Conservation (phyloP, 2,797 vertebrate genomes). For the Artibeus lituratus region DNA sequence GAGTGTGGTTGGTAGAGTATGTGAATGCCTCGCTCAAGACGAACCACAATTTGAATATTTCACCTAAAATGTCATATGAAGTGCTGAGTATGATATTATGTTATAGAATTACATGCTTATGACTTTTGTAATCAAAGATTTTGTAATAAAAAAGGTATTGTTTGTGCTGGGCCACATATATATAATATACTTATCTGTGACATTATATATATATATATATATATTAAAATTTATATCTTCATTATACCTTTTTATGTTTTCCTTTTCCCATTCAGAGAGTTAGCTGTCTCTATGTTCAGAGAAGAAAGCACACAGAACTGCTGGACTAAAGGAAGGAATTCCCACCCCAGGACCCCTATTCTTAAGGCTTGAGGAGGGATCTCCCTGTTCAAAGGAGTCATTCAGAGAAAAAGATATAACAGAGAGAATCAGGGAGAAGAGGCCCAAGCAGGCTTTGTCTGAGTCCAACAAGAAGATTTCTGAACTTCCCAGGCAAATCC, state of each 20-base stretch:
- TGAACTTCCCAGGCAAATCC: background rate
- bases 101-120: no score
- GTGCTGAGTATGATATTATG: no score
- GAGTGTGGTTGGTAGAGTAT: no score
- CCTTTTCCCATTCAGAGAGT: background rate
- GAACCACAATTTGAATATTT: no score
- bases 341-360: rapidly evolving
- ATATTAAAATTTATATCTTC: background rate
- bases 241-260: background rate
- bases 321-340: background rate
- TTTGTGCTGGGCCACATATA: no score
- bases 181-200: background rate
- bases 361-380: background rate
- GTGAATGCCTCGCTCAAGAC: no score
- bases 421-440: background rate
- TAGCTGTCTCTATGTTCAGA: background rate
- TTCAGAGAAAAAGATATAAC: background rate
- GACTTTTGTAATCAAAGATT: no score
- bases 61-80: no score
- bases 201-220: background rate
- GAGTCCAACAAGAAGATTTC: background rate
- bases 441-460: background rate
- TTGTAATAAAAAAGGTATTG: no score
- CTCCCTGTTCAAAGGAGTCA: background rate
- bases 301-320: background rate